A percentile compares a stretch with the other conserved stretches of the same genome.
Conservation (phyloP, 2,113 vertebrate species). For the Gopherus flavomarginatus region DNA sequence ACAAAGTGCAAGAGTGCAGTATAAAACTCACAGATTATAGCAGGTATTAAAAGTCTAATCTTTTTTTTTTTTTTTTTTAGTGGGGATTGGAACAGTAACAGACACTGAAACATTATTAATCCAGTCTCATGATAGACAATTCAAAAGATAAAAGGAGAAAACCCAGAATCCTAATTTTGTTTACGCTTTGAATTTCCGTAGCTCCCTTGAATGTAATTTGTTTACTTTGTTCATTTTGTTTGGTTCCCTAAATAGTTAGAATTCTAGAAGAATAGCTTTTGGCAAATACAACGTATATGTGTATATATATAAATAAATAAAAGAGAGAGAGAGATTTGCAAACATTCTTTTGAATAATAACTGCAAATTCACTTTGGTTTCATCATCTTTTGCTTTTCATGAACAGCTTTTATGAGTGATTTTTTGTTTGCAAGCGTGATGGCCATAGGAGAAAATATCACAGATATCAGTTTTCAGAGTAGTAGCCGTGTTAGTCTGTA, state of each 20-base stretch:
- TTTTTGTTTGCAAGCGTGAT: background rate
- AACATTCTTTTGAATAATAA: background rate
- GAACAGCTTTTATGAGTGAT: background rate
- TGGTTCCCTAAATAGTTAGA: background rate
- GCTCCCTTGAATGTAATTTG: background rate
- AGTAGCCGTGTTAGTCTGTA: no score
- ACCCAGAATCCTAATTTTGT: background rate
- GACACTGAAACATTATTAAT: background rate
- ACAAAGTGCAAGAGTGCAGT: background rate
- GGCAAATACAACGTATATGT: background rate
- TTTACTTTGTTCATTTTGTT: background rate
- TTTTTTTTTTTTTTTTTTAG: background rate
- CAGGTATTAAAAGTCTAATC: background rate
- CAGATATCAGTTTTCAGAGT: background rate
- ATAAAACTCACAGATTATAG: background rate
- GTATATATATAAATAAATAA: no score
- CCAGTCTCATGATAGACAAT: background rate
- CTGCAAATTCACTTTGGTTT: background rate
- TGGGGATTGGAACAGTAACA: background rate
- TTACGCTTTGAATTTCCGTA: background rate
- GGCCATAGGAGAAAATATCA: background rate
- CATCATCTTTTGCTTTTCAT: background rate
- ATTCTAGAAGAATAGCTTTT: background rate
- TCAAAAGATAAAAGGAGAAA: background rate
- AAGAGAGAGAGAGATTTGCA: background rate